Evolutionary conservation across 2,797 vertebrate genomes (phyloP).

Genomic region (Sebastes cheni): DNA sequence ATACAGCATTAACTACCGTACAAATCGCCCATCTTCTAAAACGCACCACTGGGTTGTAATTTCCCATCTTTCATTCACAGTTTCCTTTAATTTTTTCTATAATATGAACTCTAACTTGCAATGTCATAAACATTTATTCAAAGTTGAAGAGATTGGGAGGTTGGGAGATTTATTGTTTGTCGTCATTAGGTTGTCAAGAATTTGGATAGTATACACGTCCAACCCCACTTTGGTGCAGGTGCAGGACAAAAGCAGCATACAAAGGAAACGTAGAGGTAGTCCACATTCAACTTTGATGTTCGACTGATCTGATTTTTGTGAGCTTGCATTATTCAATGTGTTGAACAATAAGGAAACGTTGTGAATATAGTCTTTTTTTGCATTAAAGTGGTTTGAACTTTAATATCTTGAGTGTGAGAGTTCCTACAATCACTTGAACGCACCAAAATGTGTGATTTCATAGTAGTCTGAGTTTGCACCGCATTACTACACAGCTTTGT

Average conservation of each 20-base stretch:
- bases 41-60: not conserved
- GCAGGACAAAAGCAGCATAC: not conserved
- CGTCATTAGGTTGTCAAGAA: not conserved
- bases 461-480: no score
- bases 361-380: not conserved
- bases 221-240: not conserved
- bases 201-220: not conserved
- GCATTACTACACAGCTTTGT: not conserved
- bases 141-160: not conserved
- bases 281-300: not conserved
- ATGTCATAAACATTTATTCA: not conserved
- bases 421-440: not conserved
- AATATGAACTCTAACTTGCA: no score
- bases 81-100: not conserved
- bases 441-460: not conserved
- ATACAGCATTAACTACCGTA: not conserved
- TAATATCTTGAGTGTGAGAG: not conserved
- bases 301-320: fast-evolving
- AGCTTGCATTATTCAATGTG: not conserved
- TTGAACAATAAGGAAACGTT: not conserved
- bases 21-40: not conserved
- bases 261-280: not conserved
- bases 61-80: not conserved
- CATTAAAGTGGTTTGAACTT: not conserved
- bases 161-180: not conserved